Evolutionary conservation across 1,140 invertebrate species (phyloP), one percentile per base, ranked within the genome.

Genomic region (Drosophila sulfurigaster): DNA sequence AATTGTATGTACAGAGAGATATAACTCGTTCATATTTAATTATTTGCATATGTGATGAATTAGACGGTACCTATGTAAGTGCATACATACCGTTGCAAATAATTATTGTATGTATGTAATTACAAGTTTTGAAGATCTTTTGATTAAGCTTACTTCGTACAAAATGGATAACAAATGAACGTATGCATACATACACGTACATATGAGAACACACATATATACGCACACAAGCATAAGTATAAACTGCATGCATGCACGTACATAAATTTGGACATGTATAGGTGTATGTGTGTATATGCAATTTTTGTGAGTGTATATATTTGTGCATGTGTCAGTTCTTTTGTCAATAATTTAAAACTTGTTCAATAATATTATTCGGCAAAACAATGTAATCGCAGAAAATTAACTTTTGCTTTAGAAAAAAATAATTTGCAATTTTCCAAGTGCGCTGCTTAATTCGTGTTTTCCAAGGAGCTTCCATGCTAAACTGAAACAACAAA

Each of bases 191-290:
- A 25, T 13, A 59, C 56, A 30, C 10, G 7, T 5, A 59, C 56
- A 43, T 59, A 59, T 28, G 49, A 41, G 38, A 16, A 64, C 46
- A 41, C 32, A 20, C 28, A 64, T 11, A 28, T 66, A 41, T 8
- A 1, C 67, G 59, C 30, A 28, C 13, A 25, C 35, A 32, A 28
- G 45, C 48, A 16, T 20, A 65, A 16, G 16, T 58, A 73, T 45
- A 51, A 32, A 49, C 28, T 68, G 35, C 35, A 57, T 41, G 35
- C 35, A 35, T 57, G 32, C 54, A 78, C 58, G 58, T 41, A 54
- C 28, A 67, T 59, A 75, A 28, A 41, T 69, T 25, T 25, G 20
- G 20, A 68, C 32, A 60, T 77, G 63, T 54, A 13, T 54, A 10
- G 5, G 7, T 38, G 32, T 25, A 4, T 5, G 6, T 38, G 35